These are phyloP conservation scores for Enteromius mattozi DNA, from an alignment of 2,797 vertebrate species.

Conservation along the genomic window DNA sequence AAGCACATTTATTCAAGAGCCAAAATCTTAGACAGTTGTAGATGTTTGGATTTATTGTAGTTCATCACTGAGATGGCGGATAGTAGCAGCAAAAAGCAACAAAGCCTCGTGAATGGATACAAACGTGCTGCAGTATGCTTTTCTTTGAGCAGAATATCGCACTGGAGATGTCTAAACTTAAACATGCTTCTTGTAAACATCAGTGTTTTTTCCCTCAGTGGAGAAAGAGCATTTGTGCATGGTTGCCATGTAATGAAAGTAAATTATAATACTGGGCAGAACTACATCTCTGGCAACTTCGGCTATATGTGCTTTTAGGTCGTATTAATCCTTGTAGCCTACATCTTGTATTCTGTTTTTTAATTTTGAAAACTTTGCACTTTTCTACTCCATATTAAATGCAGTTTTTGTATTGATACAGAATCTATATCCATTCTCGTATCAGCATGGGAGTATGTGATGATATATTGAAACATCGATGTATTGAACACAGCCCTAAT, in stretches of 20 bases:
- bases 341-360: neutral
- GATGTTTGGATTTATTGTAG: neutral
- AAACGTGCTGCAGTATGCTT: neutral
- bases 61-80: neutral
- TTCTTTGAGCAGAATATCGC: neutral
- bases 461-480: neutral
- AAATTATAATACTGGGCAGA: neutral
- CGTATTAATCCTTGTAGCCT: neutral
- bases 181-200: neutral
- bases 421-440: neutral
- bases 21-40: neutral
- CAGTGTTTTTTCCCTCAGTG: neutral
- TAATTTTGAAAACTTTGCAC: neutral
- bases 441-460: neutral
- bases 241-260: neutral
- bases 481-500: neutral
- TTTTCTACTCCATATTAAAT: neutral
- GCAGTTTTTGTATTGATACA: neutral
- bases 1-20: neutral
- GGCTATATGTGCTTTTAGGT: neutral
- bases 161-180: neutral
- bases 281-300: neutral
- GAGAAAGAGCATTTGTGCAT: neutral
- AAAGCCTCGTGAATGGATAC: neutral
- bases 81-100: neutral